Conservation (phyloP, 2,797 vertebrate genomes). For the Notoglanidium macrostoma region DNA sequence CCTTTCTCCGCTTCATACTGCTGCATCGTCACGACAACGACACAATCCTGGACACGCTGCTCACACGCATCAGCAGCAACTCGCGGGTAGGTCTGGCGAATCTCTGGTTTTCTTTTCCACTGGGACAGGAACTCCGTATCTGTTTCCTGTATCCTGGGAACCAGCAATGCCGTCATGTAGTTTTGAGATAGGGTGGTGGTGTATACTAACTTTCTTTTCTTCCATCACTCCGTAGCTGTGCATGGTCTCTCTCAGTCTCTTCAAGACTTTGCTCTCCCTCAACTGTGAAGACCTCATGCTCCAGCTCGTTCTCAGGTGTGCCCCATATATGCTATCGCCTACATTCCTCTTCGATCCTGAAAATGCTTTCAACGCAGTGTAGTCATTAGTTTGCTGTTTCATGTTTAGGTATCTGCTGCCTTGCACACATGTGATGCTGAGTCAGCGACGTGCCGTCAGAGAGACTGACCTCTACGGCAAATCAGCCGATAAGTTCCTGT, state of each 20-base stretch:
- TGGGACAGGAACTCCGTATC: neutral
- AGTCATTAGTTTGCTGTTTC: slow-evolving; percentile 4
- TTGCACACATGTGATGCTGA: slow-evolving; percentile 96
- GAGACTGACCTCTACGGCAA: slow-evolving; percentile 92
- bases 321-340: neutral
- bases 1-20: slow-evolving; percentile 93
- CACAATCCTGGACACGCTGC: slow-evolving; percentile 93
- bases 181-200: neutral
- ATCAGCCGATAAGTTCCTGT: slow-evolving; percentile 92
- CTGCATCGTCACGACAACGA: slow-evolving; percentile 90
- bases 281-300: slow-evolving; percentile 96
- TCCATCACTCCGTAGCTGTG: slow-evolving; percentile 74
- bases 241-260: slow-evolving; percentile 96
- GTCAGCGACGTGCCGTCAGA: slow-evolving; percentile 90
- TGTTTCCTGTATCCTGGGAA: neutral
- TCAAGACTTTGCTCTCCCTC: slow-evolving; percentile 92
- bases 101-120: neutral
- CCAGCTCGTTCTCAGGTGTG: slow-evolving; percentile 94
- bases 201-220: slow-evolving; percentile 41
- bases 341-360: neutral
- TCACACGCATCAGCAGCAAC: slow-evolving; percentile 92
- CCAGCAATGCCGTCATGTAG: slow-evolving; percentile 7
- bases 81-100: slow-evolving; percentile 81
- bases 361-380: neutral
- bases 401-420: slow-evolving; percentile 90